Evolutionary conservation across 2,797 vertebrate species (phyloP).

Genomic region (Sternarchorhynchus goeldii): DNA sequence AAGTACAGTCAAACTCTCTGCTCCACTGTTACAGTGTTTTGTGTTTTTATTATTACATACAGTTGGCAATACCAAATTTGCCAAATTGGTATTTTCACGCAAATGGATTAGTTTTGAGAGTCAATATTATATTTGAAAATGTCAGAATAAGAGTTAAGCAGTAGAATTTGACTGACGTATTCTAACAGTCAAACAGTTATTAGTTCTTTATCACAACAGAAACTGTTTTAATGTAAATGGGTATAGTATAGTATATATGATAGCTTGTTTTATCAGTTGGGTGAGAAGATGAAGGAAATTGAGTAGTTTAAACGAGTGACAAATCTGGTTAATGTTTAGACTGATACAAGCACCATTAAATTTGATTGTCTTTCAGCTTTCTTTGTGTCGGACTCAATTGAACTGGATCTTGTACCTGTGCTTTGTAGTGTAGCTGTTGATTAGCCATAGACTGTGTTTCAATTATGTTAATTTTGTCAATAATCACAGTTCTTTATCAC

Average conservation of each 20-base stretch:
- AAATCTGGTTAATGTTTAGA: conserved; percentile 33
- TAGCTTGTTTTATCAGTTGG: conserved; percentile 7
- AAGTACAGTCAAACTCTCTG: conserved; percentile 2
- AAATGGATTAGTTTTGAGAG: not conserved
- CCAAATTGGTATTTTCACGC: not conserved
- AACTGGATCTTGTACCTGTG: not conserved
- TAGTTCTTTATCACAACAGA: not conserved
- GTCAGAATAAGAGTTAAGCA: not conserved
- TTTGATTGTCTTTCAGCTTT: not conserved
- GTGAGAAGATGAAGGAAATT: conserved; percentile 25
- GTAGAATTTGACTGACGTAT: not conserved
- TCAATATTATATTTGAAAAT: not conserved
- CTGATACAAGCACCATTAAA: conserved; percentile 21
- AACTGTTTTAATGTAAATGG: not conserved
- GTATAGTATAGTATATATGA: conserved; percentile 19
- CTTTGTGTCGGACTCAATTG: not conserved
- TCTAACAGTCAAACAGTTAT: not conserved
- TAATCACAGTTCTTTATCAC: not conserved
- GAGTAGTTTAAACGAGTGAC: conserved; percentile 9
- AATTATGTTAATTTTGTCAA: not conserved
- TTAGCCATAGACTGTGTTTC: not conserved
- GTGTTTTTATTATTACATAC: not conserved
- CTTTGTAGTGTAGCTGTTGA: not conserved
- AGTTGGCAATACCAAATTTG: not conserved
- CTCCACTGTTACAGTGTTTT: not conserved